phyloP scores from a whole-genome alignment of 2,797 vertebrate species.

The Ibycter americanus region DNA sequence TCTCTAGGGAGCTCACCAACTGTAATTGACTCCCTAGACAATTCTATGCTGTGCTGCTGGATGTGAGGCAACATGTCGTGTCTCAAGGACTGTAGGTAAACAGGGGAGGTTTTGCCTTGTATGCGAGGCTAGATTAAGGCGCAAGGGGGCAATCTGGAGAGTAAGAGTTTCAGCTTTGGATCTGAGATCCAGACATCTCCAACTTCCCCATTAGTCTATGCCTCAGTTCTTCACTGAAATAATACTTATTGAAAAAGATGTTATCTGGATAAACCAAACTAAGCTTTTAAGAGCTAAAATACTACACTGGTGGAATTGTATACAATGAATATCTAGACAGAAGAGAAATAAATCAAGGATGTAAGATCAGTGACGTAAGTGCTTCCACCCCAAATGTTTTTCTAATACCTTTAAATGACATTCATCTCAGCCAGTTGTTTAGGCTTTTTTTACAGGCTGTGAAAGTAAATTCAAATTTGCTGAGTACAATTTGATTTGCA shows the following conservation, averaged over 20 bases:
- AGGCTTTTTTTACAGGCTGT: neutral
- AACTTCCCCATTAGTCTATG: neutral
- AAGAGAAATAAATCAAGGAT: neutral
- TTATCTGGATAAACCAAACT: neutral
- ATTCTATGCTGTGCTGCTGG: neutral
- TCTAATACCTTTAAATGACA: neutral
- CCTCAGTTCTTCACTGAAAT: neutral
- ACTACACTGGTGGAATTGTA: neutral
- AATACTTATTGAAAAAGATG: neutral
- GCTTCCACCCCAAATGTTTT: neutral
- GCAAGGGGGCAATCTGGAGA: neutral
- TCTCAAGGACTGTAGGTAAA: neutral
- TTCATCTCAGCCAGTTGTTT: neutral
- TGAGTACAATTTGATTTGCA: neutral
- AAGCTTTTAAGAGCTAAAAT: neutral
- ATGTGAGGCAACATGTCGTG: neutral
- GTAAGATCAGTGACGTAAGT: neutral
- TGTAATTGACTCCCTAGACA: neutral
- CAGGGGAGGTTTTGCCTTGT: neutral
- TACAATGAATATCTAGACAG: neutral
- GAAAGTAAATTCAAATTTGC: neutral
- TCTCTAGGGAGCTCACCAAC: neutral
- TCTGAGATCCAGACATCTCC: neutral
- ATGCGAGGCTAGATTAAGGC: neutral
- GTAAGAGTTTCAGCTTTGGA: neutral